These are phyloP conservation scores for Gorsachius goisagi DNA, from an alignment of 2,113 vertebrate genomes.

Conservation along the genomic window DNA sequence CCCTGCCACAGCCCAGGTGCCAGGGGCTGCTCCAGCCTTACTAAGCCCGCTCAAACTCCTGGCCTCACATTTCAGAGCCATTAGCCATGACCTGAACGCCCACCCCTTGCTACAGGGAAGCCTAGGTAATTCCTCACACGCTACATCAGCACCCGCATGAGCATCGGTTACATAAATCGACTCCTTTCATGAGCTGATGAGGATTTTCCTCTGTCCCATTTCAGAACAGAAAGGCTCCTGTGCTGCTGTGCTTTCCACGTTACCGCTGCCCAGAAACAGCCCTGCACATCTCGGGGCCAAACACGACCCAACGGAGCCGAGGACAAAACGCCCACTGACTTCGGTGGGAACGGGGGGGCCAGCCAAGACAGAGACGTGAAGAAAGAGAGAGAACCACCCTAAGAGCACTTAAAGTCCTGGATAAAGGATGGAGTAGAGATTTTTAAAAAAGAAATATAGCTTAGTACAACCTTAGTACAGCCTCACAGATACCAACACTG, in stretches of 20 bases:
- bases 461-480: neutral
- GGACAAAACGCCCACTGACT: neutral
- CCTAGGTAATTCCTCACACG: neutral
- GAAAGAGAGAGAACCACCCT: neutral
- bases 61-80: neutral
- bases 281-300: neutral
- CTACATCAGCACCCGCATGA: neutral
- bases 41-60: neutral
- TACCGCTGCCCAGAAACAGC: neutral
- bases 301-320: rapidly evolving
- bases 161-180: neutral
- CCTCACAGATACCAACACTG: neutral
- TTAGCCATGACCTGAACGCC: neutral
- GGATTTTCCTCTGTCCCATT: neutral
- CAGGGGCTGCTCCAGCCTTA: neutral
- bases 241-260: neutral
- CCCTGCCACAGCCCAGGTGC: neutral
- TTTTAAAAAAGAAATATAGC: neutral
- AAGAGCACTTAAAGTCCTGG: neutral
- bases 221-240: neutral
- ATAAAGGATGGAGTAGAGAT: neutral
- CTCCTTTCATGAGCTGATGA: neutral
- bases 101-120: neutral
- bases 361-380: neutral
- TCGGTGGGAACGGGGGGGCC: neutral